Base-by-base conservation (phyloP, 2,888 invertebrate genomes). In the Hypolimnas misippus region DNA sequence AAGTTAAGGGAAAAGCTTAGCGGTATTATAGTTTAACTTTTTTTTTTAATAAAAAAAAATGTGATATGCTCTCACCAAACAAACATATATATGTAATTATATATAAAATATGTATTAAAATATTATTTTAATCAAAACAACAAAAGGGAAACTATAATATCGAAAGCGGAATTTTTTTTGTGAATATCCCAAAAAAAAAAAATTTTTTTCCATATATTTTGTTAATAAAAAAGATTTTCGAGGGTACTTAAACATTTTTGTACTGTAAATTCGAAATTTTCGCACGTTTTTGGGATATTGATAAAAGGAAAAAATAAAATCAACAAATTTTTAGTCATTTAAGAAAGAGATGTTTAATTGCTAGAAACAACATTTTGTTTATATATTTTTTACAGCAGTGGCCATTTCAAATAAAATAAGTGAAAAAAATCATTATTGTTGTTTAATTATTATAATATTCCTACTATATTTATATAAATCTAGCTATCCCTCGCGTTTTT, bases 321-420 rank as follows among this genome's bases (percentile, higher is more conserved):
- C 44, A 63, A 60, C 59, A 64, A 63, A 51, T 55, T 58, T 56
- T 60, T 66, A 59, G 65, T 64, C 52, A 5, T 61, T 29, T 73
- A 74, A 73, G 72, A 58, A 67, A 63, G 69, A 73, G 68, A 71
- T 73, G 73, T 73, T n/a, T 75, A 68, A 70, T 67, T 72, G 74
- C 73, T 78, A 78, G 74, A 74, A 71, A 74, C 74, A 73, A 72
- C 44, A 70, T 77, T 78, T 76, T 74, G 78, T 79, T 79, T 76
- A 76, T 76, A 77, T 79, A 79, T 79, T 79, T 81, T 81, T 77
- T 79, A 79, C 79, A 76, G 76, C 77, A 73, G 81, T 78, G 81
- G 81, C 81, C 81, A 81, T 81, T 79, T 78, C 72, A 77, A 77
- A 78, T 76, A 79, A 76, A 80, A 78, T 78, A 78, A 76, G 75